Percentiles rank a stretch among this genome's conserved stretches.
Evolutionary conservation across 2,888 invertebrate species (phyloP).

Genomic region (Lymantria dispar): DNA sequence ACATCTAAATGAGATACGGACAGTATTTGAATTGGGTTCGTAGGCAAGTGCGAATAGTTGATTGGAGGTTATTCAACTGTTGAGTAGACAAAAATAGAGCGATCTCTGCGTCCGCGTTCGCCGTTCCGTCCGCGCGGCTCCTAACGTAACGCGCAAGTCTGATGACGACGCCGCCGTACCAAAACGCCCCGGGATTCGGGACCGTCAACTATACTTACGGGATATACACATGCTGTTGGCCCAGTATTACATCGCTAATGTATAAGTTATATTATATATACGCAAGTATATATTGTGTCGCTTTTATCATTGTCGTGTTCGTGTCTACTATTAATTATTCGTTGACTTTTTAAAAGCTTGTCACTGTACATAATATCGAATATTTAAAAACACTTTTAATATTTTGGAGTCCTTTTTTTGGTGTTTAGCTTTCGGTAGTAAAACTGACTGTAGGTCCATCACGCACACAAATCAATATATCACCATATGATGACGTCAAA

Average conservation of each 20-base stretch:
- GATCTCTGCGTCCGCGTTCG: conserved; percentile 59
- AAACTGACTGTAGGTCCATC: conserved; percentile 39
- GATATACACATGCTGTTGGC: conserved; percentile 52
- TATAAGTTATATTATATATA: conserved; percentile 14
- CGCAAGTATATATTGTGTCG: not conserved
- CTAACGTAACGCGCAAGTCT: conserved; percentile 24
- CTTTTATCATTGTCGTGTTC: conserved; percentile 18
- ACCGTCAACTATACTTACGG: conserved; percentile 56
- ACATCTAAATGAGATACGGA: conserved; percentile 37
- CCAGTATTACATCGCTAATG: conserved; percentile 38
- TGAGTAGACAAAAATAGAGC: conserved; percentile 75
- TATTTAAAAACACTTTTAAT: no score
- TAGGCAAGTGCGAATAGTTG: conserved; percentile 79
- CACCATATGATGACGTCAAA: conserved; percentile 39
- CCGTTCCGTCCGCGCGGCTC: conserved; percentile 40
- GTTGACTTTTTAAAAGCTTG: not conserved
- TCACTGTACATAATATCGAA: no score
- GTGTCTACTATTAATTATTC: conserved; percentile 7
- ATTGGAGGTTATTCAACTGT: conserved; percentile 82
- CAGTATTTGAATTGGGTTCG: conserved; percentile 48
- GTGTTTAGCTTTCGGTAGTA: conserved; percentile 36
- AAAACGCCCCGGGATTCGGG: conserved; percentile 43
- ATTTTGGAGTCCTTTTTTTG: conserved; percentile 3
- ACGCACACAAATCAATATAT: conserved; percentile 35
- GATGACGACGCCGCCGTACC: conserved; percentile 37